These are phyloP conservation scores for Syrphus vitripennis DNA, from an alignment of 2,888 invertebrate genomes.

Conservation along the genomic window DNA sequence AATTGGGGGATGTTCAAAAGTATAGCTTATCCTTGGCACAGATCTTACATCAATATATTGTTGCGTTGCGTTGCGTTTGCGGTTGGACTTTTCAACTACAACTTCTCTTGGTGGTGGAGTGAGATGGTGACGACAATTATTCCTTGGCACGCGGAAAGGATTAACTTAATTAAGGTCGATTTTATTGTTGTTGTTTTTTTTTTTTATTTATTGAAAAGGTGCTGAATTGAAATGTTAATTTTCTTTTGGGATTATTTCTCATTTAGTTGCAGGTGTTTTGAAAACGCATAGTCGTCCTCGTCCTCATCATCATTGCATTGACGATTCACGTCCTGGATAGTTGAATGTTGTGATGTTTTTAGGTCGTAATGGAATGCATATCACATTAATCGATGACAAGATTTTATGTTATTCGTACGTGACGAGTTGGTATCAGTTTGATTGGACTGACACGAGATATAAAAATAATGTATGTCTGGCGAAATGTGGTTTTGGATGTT, in stretches of 20 bases:
- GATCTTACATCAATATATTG: conserved; percentile 20
- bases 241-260: conserved; percentile 42
- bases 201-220: conserved; percentile 49
- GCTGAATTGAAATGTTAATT: conserved; percentile 69
- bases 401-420: conserved; percentile 66
- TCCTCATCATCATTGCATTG: neutral
- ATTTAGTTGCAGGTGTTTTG: conserved; percentile 26
- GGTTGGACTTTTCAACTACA: too few relatives aligned
- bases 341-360: conserved; percentile 20
- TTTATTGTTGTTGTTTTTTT: neutral
- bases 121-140: conserved; percentile 25
- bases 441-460: conserved; percentile 7
- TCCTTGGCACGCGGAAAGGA: conserved; percentile 44
- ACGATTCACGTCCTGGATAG: neutral
- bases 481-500: conserved; percentile 32
- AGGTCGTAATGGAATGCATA: conserved; percentile 14
- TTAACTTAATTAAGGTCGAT: conserved; percentile 62
- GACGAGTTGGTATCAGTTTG: conserved; percentile 50
- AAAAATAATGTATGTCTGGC: neutral
- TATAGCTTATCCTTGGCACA: conserved; percentile 55
- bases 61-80: neutral
- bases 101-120: neutral
- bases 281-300: too few relatives aligned
- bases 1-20: conserved; percentile 53
- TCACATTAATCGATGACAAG: conserved; percentile 64